Evolutionary conservation across 2,797 vertebrate species (phyloP).

Genomic region (Botia almorhae): DNA sequence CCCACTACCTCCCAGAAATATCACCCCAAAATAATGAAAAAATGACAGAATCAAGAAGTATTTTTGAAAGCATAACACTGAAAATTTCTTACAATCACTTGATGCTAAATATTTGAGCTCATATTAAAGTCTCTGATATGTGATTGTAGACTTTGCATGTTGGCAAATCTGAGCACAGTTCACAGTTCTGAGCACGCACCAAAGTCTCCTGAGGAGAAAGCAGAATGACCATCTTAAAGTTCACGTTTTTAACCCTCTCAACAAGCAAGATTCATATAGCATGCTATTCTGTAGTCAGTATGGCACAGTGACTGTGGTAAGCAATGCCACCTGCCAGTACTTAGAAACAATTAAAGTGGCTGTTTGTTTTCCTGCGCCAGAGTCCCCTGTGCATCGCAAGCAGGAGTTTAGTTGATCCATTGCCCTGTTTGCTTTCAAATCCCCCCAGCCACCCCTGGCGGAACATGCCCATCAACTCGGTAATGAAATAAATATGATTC

Average conservation of each 20-base stretch:
- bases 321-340: conserved; percentile 41
- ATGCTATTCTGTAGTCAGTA: conserved; percentile 27
- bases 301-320: conserved; percentile 11
- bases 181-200: too few species aligned
- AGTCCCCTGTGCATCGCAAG: conserved; percentile 4
- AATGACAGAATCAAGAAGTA: too few species aligned
- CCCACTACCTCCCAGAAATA: too few species aligned
- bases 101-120: too few species aligned
- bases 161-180: background rate
- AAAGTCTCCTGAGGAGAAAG: background rate
- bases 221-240: background rate
- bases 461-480: background rate
- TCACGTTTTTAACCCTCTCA: background rate
- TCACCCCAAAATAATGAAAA: too few species aligned
- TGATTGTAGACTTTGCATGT: background rate
- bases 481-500: conserved; percentile 28
- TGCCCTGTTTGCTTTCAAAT: conserved; percentile 25
- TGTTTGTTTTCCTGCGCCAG: conserved; percentile 21
- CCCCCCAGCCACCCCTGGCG: background rate
- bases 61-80: too few species aligned
- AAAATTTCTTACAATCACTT: too few species aligned
- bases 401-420: conserved; percentile 20
- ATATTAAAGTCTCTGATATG: background rate
- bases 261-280: conserved; percentile 4
- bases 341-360: conserved; percentile 40